Base-by-base conservation (phyloP, 1,140 invertebrate genomes). In the Amyelois transitella region DNA sequence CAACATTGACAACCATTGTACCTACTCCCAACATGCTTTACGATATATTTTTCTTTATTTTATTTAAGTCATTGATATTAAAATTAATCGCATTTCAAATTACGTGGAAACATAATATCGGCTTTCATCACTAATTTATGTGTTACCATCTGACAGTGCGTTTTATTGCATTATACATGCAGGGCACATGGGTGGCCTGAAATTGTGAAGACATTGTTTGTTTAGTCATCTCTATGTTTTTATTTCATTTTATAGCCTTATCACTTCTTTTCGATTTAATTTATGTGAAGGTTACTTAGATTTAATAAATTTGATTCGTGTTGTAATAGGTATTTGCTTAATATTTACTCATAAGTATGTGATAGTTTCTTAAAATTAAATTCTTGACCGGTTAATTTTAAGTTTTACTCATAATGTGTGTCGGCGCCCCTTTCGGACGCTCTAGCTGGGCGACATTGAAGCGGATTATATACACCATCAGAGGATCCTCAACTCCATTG, bases 81-180 rank as follows among this genome's bases (percentile, higher is more conserved):
- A 78, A 81, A 77, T 78, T 68, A 71, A 55, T 62, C 49, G 55
- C 72, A 68, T 73, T 84, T 80, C 77, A 81, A 65, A 64, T 72
- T 64, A 67, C 32, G 48, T 53, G 68, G 62, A 69, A 38, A 38
- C 25, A 38, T 38, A n/a, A n/a, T 83, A 83, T 84, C 69, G 67
- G 64, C 69, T 81, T 75, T 74, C 72, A 72, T 74, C 53, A 57
- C 58, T 83, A 80, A 86, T 81, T 84, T 86, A 86, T 79, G 67
- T 60, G 58, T 65, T 64, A 64, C 8, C 12, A 38, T 14, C 32
- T 38, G 32, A 38, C 32, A 38, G 12, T 12, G 12, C n/a, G n/a
- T 38, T 79, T 79, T 77, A 79, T 81, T 75, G 66, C 80, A 69
- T 66, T n/a, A n/a, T n/a, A n/a, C n/a, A n/a, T n/a, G n/a, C n/a